These are phyloP conservation scores for Micrasema longulum DNA, from an alignment of 1,140 invertebrate species.

Conservation along the genomic window DNA sequence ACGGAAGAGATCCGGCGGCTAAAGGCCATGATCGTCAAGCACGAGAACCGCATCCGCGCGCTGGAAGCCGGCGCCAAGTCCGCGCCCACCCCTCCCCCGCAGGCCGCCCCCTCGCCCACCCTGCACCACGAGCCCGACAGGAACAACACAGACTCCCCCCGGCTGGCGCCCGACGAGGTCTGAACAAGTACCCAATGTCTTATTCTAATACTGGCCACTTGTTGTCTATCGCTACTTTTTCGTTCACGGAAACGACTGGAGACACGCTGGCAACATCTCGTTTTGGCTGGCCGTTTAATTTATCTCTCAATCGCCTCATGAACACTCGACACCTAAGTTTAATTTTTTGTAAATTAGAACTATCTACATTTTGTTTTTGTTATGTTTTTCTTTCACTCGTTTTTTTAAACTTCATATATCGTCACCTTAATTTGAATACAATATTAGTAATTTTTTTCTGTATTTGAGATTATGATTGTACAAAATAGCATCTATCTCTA, in stretches of 20 bases:
- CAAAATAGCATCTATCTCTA: too few relatives aligned
- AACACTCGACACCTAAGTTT: too few relatives aligned
- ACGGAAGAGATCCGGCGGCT: conserved; percentile 89
- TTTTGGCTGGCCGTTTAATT: too few relatives aligned
- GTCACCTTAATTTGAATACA: too few relatives aligned
- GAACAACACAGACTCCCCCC: conserved; percentile 55
- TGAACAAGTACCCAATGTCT: conserved; percentile 54
- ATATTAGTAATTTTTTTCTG: too few relatives aligned
- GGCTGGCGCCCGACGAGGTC: conserved; percentile 67
- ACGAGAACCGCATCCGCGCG: conserved; percentile 84
- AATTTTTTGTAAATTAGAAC: too few relatives aligned
- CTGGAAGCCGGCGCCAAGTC: conserved; percentile 66
- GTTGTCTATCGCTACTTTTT: background rate
- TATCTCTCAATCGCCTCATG: too few relatives aligned
- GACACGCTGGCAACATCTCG: too few relatives aligned
- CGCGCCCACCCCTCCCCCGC: conserved; percentile 48
- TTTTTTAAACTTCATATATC: too few relatives aligned
- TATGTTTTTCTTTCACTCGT: too few relatives aligned
- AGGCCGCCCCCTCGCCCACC: conserved; percentile 44
- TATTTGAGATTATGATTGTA: too few relatives aligned
- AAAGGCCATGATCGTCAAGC: conserved; percentile 93
- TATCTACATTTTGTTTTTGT: too few relatives aligned
- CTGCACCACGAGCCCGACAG: conserved; percentile 51
- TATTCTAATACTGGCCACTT: conserved; percentile 24
- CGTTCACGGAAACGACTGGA: background rate